Evolutionary conservation across 2,113 vertebrate species (phyloP), one percentile per base, ranked within the genome.

Genomic region (Hemichromis elongatus): DNA sequence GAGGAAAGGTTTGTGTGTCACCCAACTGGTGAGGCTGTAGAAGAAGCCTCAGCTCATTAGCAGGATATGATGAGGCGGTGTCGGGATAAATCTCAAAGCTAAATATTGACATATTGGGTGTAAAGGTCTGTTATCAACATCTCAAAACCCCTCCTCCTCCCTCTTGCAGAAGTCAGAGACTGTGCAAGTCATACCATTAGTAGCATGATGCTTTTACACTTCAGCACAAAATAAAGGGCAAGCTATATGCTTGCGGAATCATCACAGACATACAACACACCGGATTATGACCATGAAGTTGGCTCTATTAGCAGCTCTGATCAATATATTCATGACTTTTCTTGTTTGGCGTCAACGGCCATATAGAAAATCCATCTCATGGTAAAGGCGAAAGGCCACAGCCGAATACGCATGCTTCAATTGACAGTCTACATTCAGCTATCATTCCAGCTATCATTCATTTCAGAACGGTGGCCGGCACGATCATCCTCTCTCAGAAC

Each of bases 311-410:
- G 92, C 88, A 87, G 88, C 28, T 81, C 30, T 4, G 35, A 93
- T 94, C 93, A 92, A 92, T 93, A 92, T 86, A 89, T 91, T 89
- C 81, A 92, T 92, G 87, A 88, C 84, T 92, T 88, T 90, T 96
- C 95, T 95, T 53, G n/a, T 89, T 84, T 86, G 55, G 86, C 26
- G 79, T 90, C 88, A 37, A 26, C 42, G 8, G 70, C 80, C 68
- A 14, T 81, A 89, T 86, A 85, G 88, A 80, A 92, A 92, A 94
- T 92, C 83, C 90, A 93, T 93, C 78, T 89, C 82, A 47, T 11
- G 55, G 85, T 81, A 85, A 81, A 79, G 68, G 89, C 21, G 30
- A 77, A 79, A 90, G 75, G 79, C 89, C 61, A 85, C 70, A 86
- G 79, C 78, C 70, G 53, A 80, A 86, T 59, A 78, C 80, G 55